Evolutionary conservation across 2,888 invertebrate genomes (phyloP).

Genomic region (Eutolmus rufibarbis): DNA sequence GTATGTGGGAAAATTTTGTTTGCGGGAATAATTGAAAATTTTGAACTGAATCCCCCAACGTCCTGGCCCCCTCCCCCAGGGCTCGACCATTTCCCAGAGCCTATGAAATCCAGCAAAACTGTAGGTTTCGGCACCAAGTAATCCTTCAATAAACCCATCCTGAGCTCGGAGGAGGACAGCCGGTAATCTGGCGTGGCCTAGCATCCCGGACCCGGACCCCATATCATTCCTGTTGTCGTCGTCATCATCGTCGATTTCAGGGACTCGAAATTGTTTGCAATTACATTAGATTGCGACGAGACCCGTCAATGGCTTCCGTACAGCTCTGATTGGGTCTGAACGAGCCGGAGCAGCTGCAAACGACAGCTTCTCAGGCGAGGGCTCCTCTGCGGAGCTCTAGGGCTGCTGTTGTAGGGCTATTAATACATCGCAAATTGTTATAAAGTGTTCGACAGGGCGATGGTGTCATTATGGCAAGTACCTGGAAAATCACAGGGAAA

Average conservation of each 20-base stretch:
- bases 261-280: constrained; percentile 26
- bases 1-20: not conserved
- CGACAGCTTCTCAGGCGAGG: not conserved
- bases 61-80: not conserved
- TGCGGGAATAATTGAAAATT: not conserved
- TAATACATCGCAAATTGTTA: not conserved
- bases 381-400: not conserved
- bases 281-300: constrained; percentile 7
- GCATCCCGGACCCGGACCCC: not conserved
- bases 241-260: not conserved
- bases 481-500: not conserved
- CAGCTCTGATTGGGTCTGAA: constrained; percentile 13
- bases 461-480: not conserved
- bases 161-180: not conserved
- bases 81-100: not conserved
- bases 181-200: not conserved
- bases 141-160: not conserved
- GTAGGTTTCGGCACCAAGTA: not conserved
- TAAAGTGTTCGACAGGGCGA: not conserved
- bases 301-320: constrained; percentile 13
- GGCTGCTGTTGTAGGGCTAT: not conserved
- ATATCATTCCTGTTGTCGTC: not conserved
- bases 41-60: not conserved
- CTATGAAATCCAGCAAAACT: not conserved
- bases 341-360: constrained; percentile 11